phyloP scores from a whole-genome alignment of 53 echinoderm and acorn worm species.

The Stichopus horrens region DNA sequence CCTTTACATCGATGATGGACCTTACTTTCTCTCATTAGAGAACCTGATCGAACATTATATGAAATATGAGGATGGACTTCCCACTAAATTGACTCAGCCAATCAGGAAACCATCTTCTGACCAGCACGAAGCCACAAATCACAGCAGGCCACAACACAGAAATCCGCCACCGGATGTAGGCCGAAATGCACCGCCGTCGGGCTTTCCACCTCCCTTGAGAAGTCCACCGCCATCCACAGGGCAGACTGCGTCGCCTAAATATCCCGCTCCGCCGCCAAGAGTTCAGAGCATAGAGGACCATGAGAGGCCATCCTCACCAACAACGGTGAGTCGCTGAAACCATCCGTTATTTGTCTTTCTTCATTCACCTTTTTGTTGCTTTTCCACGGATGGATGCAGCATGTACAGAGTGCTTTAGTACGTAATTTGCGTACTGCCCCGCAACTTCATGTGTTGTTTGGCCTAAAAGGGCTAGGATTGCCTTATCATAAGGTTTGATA shows the following conservation, averaged over 20 bases:
- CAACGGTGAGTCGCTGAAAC: slow-evolving; percentile 40
- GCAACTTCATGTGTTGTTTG: too few relatives aligned
- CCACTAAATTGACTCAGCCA: slow-evolving; percentile 73
- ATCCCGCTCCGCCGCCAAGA: slow-evolving; percentile 40
- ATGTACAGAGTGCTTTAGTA: neutral
- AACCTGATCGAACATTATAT: slow-evolving; percentile 89
- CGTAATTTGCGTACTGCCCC: too few relatives aligned
- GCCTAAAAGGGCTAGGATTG: too few relatives aligned
- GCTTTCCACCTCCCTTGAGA: neutral
- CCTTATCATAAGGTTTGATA: too few relatives aligned
- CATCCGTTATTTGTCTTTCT: neutral
- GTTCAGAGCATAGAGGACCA: slow-evolving; percentile 42
- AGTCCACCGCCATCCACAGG: slow-evolving; percentile 43
- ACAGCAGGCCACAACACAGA: neutral
- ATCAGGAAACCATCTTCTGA: slow-evolving; percentile 41
- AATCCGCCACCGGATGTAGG: slow-evolving; percentile 12
- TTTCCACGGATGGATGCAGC: neutral
- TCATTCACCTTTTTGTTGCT: neutral
- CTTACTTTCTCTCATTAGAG: slow-evolving; percentile 83
- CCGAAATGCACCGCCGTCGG: neutral
- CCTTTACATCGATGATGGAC: slow-evolving; percentile 90
- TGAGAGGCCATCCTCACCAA: slow-evolving; percentile 37
- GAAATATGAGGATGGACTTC: slow-evolving; percentile 89
- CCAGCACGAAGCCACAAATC: neutral
- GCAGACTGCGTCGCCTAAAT: slow-evolving; percentile 53